Base-by-base conservation (phyloP, 2,888 invertebrate genomes). In the Eupithecia tripunctaria region DNA sequence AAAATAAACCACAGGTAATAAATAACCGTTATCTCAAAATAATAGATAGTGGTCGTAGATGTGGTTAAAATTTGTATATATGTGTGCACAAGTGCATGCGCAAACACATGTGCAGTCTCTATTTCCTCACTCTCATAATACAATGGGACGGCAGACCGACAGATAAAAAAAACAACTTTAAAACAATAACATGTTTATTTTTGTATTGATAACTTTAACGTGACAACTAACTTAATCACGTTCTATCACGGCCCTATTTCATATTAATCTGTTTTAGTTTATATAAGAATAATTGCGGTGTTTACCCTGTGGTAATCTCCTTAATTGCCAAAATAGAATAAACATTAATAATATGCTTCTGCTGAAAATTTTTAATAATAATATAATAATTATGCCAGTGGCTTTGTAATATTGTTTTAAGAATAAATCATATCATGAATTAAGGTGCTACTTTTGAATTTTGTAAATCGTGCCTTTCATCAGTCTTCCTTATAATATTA, bases 261-360 rank as follows among this genome's bases (percentile, higher is more conserved):
- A 51, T 67, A 51, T 43, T 65, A 62, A 51, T 66, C 29, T 18
- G 36, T 21, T 43, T 71, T 75, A 77, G 73, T 63, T 68, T 67
- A 71, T 72, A 73, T 65, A 64, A 56, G 21, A 75, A 71, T 76
- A 72, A 78, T 70, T 72, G 73, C 80, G 82, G 84, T 86, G 84
- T 86, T 89, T 86, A 88, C 87, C 21, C 93, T 94, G 94, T 94
- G 94, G 92, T 93, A 91, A 91, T 94, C 94, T 94, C 94, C 94
- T 87, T 93, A 93, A 92, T 93, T 94, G 94, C 94, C 94, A 94
- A 94, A 94, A 92, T 94, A 93, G 90, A 88, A 81, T 89, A 86
- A 82, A 81, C 77, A 81, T 63, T 59, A 70, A 65, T 71, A 27
- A 71, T 56, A 56, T 71, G 66, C 36, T 71, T 70, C 36, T 72